A percentile compares a stretch with the other conserved stretches of the same genome.
These are phyloP conservation scores for Austrofundulus limnaeus DNA, from an alignment of 2,113 vertebrate genomes.

Conservation along the genomic window DNA sequence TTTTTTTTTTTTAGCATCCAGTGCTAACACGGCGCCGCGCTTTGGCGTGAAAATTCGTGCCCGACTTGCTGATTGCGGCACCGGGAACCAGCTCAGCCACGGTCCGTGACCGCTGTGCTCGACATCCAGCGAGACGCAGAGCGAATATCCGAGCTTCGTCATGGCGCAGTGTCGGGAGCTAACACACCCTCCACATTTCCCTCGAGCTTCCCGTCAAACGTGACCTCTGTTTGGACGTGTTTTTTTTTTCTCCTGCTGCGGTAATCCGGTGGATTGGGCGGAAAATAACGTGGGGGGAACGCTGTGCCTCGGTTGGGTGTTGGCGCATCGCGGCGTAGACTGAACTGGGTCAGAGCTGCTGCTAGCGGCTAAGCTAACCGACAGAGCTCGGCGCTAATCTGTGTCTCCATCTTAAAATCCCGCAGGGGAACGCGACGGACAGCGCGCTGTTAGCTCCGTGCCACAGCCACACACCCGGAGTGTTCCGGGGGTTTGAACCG, in stretches of 20 bases:
- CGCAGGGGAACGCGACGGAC: conserved; percentile 74
- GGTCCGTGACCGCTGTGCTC: not conserved
- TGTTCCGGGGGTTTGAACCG: too few species aligned
- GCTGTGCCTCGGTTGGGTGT: not conserved
- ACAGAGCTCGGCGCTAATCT: conserved; percentile 44
- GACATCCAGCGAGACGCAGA: not conserved
- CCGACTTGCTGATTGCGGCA: too few species aligned
- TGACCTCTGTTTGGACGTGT: not conserved
- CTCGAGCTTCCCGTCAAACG: conserved; percentile 20
- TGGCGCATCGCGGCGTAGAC: not conserved
- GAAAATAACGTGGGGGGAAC: not conserved
- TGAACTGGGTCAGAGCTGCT: conserved; percentile 49
- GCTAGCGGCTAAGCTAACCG: conserved; percentile 46
- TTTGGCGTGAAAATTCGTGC: accelerated
- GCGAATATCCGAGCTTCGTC: conserved; percentile 22
- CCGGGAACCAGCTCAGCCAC: accelerated
- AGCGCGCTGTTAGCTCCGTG: conserved; percentile 56
- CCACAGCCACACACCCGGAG: too few species aligned
- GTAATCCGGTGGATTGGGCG: accelerated
- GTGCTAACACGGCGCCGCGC: not conserved
- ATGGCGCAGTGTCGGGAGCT: conserved; percentile 57
- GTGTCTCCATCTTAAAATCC: conserved; percentile 69
- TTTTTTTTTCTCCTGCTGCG: too few species aligned
- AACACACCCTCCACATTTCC: conserved; percentile 50
- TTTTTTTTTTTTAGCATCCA: conserved; percentile 19